These are phyloP conservation scores for Azemiops feae DNA, from an alignment of 2,113 vertebrate species.

Conservation along the genomic window DNA sequence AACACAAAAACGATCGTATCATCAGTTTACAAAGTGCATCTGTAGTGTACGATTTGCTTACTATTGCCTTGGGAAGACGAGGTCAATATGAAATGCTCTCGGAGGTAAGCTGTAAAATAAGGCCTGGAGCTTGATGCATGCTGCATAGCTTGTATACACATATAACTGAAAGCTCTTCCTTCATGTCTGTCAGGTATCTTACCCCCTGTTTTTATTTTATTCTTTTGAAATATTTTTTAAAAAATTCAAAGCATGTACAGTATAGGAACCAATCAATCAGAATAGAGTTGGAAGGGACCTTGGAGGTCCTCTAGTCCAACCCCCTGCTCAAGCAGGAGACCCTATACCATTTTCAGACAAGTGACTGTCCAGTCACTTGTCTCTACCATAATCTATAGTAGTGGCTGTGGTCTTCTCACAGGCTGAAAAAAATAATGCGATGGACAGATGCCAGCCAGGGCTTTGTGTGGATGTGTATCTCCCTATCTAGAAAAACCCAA, in stretches of 20 bases:
- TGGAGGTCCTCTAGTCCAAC: too few species aligned
- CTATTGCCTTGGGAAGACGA: slow-evolving; percentile 93
- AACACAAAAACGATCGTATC: slow-evolving; percentile 94
- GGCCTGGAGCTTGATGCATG: not conserved
- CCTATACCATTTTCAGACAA: too few species aligned
- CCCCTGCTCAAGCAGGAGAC: too few species aligned
- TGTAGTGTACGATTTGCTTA: slow-evolving; percentile 94
- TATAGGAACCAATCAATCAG: not conserved
- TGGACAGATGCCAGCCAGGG: not conserved
- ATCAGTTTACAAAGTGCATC: slow-evolving; percentile 97
- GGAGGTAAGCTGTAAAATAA: slow-evolving; percentile 75
- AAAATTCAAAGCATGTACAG: not conserved
- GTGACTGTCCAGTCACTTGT: too few species aligned
- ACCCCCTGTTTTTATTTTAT: not conserved
- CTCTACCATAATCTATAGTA: not conserved
- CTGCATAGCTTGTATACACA: not conserved
- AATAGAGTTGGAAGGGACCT: too few species aligned
- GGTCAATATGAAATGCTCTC: slow-evolving; percentile 99
- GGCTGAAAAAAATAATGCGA: not conserved
- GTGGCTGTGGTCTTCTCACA: not conserved
- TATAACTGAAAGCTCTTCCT: not conserved
- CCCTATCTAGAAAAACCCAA: not conserved
- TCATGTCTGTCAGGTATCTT: not conserved
- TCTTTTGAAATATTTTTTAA: not conserved
- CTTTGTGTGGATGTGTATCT: not conserved